Evolutionary conservation across 2,113 vertebrate genomes (phyloP).

Genomic region (Tragulus kanchil): DNA sequence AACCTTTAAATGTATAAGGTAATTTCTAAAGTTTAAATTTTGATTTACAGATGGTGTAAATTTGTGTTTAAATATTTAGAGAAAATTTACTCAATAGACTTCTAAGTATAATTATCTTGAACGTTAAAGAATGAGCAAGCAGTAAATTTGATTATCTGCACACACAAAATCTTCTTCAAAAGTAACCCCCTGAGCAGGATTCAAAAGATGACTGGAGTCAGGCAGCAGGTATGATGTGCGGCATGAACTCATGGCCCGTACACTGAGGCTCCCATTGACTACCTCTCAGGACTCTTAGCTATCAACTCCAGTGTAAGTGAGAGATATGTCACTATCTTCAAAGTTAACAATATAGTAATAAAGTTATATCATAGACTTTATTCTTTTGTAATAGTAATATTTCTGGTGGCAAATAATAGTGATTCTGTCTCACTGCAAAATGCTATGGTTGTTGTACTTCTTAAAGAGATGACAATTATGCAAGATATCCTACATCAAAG

Average conservation of each 20-base stretch:
- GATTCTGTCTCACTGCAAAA: neutral
- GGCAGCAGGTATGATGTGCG: neutral
- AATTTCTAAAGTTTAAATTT: neutral
- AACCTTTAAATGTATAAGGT: neutral
- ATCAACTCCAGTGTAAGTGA: neutral
- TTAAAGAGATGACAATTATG: accelerated
- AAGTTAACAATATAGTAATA: neutral
- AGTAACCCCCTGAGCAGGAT: too few relatives aligned
- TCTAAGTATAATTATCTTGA: neutral
- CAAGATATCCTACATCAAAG: neutral
- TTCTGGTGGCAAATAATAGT: neutral
- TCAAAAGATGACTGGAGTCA: neutral
- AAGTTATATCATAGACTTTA: neutral
- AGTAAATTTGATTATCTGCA: neutral
- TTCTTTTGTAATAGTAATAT: neutral
- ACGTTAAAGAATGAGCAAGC: neutral
- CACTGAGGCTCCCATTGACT: accelerated
- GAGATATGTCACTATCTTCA: neutral
- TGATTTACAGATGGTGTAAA: neutral
- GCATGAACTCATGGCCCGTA: accelerated
- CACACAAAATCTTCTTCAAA: neutral
- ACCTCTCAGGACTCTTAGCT: neutral
- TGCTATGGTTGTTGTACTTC: neutral
- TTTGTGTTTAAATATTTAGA: neutral
- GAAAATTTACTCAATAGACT: neutral